Conservation (phyloP, 2,888 invertebrate genomes). For the Idaea straminata region DNA sequence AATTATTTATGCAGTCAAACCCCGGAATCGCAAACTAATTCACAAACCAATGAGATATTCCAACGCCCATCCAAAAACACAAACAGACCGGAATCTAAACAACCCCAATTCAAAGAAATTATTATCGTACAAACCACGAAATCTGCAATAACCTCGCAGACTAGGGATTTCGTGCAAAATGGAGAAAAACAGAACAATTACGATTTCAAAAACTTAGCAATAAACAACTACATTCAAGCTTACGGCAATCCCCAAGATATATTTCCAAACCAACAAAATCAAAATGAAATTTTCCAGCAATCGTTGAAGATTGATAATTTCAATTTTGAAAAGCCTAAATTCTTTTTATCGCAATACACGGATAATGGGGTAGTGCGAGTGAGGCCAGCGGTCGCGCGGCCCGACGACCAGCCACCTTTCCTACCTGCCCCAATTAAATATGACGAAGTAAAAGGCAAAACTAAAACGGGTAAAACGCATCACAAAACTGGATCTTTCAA, state of each 20-base stretch:
- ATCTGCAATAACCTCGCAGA: conserved; percentile 10
- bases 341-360: conserved; percentile 36
- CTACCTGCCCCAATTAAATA: conserved; percentile 20
- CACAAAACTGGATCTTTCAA: conserved; percentile 18
- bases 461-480: conserved; percentile 26
- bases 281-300: conserved; percentile 33
- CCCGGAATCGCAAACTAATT: conserved; percentile 37
- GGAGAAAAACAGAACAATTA: conserved; percentile 45
- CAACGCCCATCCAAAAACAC: conserved; percentile 39
- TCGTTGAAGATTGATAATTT: conserved; percentile 40
- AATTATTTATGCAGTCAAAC: conserved; percentile 67
- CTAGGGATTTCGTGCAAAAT: conserved; percentile 34
- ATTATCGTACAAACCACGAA: conserved; percentile 45
- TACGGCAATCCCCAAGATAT: conserved; percentile 37
- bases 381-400: conserved; percentile 7
- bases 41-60: conserved; percentile 35
- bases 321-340: conserved; percentile 46
- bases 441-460: conserved; percentile 30
- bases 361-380: conserved; percentile 33
- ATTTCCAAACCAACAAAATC: conserved; percentile 34
- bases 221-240: conserved; percentile 43
- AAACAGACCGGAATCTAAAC: conserved; percentile 29
- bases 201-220: conserved; percentile 55
- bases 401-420: conserved; percentile 26
- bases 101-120: conserved; percentile 52